Evolutionary conservation across 35 echinoderm and acorn worm species (phyloP), one percentile per base, ranked within the genome.

Genomic region (Lytechinus variegatus): DNA sequence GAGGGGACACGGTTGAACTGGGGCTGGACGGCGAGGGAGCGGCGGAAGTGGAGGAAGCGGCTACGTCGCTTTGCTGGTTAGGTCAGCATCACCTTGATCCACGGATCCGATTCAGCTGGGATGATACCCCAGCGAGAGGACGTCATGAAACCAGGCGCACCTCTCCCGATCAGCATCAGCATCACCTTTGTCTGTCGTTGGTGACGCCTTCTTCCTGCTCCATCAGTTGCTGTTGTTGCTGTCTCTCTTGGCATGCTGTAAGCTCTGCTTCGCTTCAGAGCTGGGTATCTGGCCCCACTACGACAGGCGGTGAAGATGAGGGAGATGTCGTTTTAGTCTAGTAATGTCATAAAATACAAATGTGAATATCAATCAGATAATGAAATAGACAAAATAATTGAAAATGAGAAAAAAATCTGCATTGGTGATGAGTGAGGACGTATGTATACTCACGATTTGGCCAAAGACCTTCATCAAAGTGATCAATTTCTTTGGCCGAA

Each of bases 111-210:
- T 16, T 54, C 92, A 53, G 92, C 92, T 90, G 88, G 29, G 88
- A 90, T 13, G 88, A 44, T 90, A 79, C 66, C 66, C 66, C 66
- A 79, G 9, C 27, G 88, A 54, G 29, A 52, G 29, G 88, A 54
- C 55, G 92, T 93, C 92, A 93, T 53, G 92, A 93, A 54, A 55
- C 55, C 27, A 93, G 28, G 29, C 88, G 28, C 28, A 93, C 92
- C 52, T 93, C 53, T 19, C 92, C 92, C 8, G 88, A 57, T 54
- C 92, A 93, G 92, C 92, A 93, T 93, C 92, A 93, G 92, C 92
- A 93, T 93, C 92, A 93, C 4, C 52, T 93, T 12, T 55, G 92
- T 93, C 52, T 54, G 9, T 93, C 92, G 12, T 55, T 54, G 92
- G 10, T 90, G 29, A 54, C 52, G 33, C 16, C 88, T 24, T 79